Conservation (phyloP, 2,888 invertebrate species). For the Drosophila mettleri region DNA sequence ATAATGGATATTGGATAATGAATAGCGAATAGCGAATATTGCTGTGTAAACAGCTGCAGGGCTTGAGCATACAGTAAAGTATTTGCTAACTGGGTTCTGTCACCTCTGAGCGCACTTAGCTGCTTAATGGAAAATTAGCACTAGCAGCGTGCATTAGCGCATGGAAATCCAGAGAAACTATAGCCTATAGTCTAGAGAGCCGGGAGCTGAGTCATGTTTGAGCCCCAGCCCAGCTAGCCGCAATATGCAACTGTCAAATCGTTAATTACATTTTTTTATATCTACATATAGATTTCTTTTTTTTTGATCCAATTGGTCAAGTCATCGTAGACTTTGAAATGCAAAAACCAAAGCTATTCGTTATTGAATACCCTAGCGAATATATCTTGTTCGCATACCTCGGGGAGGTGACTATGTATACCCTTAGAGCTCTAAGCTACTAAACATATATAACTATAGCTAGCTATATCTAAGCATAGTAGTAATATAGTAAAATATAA, state of each 20-base stretch:
- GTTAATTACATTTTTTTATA: conserved; percentile 46
- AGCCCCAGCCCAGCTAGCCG: neutral
- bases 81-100: conserved; percentile 1
- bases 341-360: neutral
- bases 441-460: too few species aligned
- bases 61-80: conserved; percentile 8
- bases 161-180: conserved; percentile 12
- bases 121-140: conserved; percentile 50
- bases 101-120: conserved; percentile 19
- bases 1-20: conserved; percentile 12
- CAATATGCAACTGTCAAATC: conserved; percentile 9
- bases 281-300: neutral
- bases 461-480: too few species aligned
- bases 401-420: too few species aligned
- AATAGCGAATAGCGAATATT: conserved; percentile 20
- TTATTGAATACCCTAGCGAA: neutral
- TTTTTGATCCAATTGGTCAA: conserved; percentile 22
- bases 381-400: too few species aligned
- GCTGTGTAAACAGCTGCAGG: conserved; percentile 38
- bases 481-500: too few species aligned
- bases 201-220: conserved; percentile 39
- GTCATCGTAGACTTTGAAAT: conserved; percentile 37
- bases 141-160: conserved; percentile 34
- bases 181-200: neutral
- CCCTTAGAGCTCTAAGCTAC: neutral